A percentile compares a stretch with the other conserved stretches of the same genome.
These are phyloP conservation scores for Ophraella communa DNA, from an alignment of 2,888 invertebrate genomes.

Conservation along the genomic window DNA sequence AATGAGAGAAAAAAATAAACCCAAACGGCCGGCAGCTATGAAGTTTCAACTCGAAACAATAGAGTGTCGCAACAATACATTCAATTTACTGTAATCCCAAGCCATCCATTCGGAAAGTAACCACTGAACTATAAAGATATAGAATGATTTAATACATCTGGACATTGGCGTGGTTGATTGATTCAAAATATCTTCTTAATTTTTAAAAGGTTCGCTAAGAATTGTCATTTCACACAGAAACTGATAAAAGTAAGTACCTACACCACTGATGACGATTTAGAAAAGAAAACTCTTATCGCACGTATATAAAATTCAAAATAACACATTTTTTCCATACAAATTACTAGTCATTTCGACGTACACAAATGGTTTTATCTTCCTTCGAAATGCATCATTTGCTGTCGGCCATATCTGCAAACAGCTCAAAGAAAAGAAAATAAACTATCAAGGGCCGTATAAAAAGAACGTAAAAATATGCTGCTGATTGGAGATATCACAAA, in stretches of 20 bases:
- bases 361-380: constrained; percentile 20
- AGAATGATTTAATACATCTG: constrained; percentile 31
- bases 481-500: constrained; percentile 14
- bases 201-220: background rate
- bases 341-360: constrained; percentile 8
- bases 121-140: constrained; percentile 32
- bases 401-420: constrained; percentile 16
- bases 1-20: background rate
- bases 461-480: background rate
- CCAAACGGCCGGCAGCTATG: background rate
- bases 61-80: constrained; percentile 24
- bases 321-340: constrained; percentile 18
- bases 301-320: constrained; percentile 12
- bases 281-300: background rate
- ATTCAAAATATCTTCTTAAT: background rate
- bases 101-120: constrained; percentile 29
- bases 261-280: no score
- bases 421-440: constrained; percentile 22
- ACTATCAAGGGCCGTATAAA: constrained; percentile 8
- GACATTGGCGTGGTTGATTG: background rate
- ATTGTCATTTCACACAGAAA: background rate
- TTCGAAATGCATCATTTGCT: constrained; percentile 12
- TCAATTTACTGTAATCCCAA: constrained; percentile 33
- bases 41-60: constrained; percentile 14
- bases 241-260: no score